Evolutionary conservation across 2,797 vertebrate genomes (phyloP).

Genomic region (Heteromormyrus szaboi): DNA sequence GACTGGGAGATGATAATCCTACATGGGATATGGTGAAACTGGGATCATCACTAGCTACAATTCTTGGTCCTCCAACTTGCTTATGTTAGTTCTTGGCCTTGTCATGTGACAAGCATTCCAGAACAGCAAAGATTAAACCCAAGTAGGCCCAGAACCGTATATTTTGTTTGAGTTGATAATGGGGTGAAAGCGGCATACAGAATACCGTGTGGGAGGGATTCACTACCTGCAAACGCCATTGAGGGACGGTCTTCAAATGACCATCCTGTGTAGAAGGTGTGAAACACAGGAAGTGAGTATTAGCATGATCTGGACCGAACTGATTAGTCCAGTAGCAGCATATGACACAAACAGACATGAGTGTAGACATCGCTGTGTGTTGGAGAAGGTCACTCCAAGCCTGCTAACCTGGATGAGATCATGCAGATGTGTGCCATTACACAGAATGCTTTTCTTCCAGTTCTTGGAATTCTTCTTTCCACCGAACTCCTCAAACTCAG

Average conservation of each 20-base stretch:
- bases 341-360: not conserved
- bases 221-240: not conserved
- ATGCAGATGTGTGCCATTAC: not conserved
- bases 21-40: not conserved
- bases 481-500: not conserved
- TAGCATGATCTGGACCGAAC: not conserved
- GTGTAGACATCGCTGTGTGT: not conserved
- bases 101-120: not conserved
- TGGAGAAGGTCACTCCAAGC: not conserved
- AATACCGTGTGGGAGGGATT: not conserved
- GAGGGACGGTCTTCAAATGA: not conserved
- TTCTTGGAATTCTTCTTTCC: not conserved
- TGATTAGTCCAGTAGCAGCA: not conserved
- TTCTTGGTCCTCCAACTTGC: not conserved
- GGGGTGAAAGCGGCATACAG: not conserved
- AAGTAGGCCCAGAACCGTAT: not conserved
- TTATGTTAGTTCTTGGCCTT: not conserved
- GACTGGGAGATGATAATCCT: not conserved
- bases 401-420: not conserved
- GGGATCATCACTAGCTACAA: not conserved
- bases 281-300: not conserved
- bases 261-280: not conserved
- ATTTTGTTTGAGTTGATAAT: not conserved
- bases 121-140: not conserved
- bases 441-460: constrained; percentile 11